Base-by-base conservation (phyloP, 1,140 invertebrate genomes). In the Chelonus insularis region DNA sequence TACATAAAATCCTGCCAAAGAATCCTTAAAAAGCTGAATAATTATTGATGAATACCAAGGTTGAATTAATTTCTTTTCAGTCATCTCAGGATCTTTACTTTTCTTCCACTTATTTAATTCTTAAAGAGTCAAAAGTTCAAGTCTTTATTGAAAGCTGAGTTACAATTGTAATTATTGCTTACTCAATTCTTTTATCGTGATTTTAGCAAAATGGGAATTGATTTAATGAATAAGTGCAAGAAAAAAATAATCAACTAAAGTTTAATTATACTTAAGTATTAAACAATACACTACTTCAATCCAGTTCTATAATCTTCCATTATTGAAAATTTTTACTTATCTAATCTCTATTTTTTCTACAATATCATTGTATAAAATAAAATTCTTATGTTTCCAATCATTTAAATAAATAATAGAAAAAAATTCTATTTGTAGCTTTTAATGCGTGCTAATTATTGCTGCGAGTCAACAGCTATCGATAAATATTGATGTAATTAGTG, bases 21-120 rank as follows among this genome's bases (percentile, higher is more conserved):
- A 41, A 45, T 25, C 45, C 55, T 57, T 47, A 41, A 57, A 21
- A 23, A 57, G 29, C 14, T 5, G 39, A 32, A 45, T 34, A 57
- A 57, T 45, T 29, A 57, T 57, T 11, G 47, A 29, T 29, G 23
- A n/a, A n/a, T 9, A 12, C 47, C 3, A 4, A 39, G 8, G 14
- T 25, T 47, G 16, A 47, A 47, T 57, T 57, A 47, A 5, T 25
- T 14, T n/a, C 36, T 23, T 39, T 14, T 50, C 47, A 6, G n/a
- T 25, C 21, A 11, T 9, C 25, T n/a, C 8, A 25, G 8, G 14
- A 50, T 23, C 20, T 8, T n/a, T 23, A 25, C 8, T 20, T 23
- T 29, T 29, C n/a, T 50, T 50, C 25, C n/a, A 45, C 20, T 16
- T 21, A 45, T 45, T 20, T 18, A 45, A 45, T 39, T 39, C 7